Percentiles rank a stretch among this genome's conserved stretches.
Evolutionary conservation across 1,140 invertebrate species (phyloP).

Genomic region (Pinna nobilis): DNA sequence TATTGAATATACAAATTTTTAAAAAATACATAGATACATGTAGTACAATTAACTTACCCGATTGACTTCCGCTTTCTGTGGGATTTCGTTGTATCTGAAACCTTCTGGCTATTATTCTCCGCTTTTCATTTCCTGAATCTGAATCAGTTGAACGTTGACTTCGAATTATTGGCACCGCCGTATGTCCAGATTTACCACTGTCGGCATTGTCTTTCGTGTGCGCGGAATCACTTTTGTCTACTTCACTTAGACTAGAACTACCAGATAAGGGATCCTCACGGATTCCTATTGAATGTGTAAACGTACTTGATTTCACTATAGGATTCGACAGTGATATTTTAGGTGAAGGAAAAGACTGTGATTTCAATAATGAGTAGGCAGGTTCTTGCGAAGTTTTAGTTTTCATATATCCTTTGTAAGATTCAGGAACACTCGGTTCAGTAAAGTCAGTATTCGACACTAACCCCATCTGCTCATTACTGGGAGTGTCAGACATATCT

Average conservation of each 20-base stretch:
- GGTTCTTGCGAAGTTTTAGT: no score
- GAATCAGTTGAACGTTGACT: neutral
- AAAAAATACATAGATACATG: neutral
- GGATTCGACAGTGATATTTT: neutral
- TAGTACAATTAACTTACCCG: no score
- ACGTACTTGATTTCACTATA: slow-evolving; percentile 3
- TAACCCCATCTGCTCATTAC: neutral
- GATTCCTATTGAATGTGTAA: no score
- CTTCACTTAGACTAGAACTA: neutral
- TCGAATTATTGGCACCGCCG: neutral
- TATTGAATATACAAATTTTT: slow-evolving; percentile 3
- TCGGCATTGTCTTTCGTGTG: neutral
- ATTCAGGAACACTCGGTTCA: neutral
- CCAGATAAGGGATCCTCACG: neutral
- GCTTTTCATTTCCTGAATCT: neutral
- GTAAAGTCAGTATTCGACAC: neutral
- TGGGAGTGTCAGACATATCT: neutral
- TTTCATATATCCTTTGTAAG: no score
- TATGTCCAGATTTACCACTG: neutral
- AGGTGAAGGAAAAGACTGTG: no score
- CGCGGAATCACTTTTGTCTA: neutral
- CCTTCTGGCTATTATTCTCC: slow-evolving; percentile 15
- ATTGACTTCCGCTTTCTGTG: slow-evolving; percentile 43
- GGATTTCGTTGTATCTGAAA: neutral
- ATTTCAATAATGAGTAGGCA: no score